phyloP scores from a whole-genome alignment of 2,888 invertebrate genomes.

The Lingula anatina region DNA sequence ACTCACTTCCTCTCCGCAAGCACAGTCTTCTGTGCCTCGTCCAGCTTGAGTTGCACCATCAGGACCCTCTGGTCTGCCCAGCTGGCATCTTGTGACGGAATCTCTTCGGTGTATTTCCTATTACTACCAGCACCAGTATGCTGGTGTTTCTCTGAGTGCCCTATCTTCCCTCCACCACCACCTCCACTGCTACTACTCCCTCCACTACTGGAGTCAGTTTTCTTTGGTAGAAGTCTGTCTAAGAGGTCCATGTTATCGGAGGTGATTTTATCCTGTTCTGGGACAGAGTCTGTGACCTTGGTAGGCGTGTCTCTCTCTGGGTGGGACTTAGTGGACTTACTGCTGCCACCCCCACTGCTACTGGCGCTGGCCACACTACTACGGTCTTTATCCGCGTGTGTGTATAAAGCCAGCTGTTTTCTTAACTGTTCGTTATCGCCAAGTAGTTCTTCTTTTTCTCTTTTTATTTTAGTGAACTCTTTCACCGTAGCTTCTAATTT shows the following conservation, averaged over 20 bases:
- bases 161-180: constrained; percentile 2
- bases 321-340: too few species aligned
- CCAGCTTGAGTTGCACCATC: constrained; percentile 62
- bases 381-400: not conserved
- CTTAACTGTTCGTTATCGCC: constrained; percentile 60
- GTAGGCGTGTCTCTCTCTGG: constrained; percentile 1
- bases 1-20: constrained; percentile 71
- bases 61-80: constrained; percentile 32
- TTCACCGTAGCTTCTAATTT: constrained; percentile 65
- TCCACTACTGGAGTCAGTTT: constrained; percentile 6
- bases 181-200: constrained; percentile 8
- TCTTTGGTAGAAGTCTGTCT: constrained; percentile 18
- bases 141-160: constrained; percentile 8
- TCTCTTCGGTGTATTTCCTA: constrained; percentile 8
- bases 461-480: constrained; percentile 63
- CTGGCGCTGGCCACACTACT: constrained; percentile 4
- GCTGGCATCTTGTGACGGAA: constrained; percentile 12
- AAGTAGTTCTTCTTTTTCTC: constrained; percentile 75
- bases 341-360: constrained; percentile 2
- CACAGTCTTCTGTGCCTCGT: constrained; percentile 70
- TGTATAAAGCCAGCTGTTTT: constrained; percentile 51
- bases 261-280: not conserved
- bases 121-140: constrained; percentile 1
- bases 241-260: constrained; percentile 21
- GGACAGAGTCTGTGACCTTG: not conserved